phyloP scores from a whole-genome alignment of 2,888 invertebrate species.

The Petrolisthes manimaculis region DNA sequence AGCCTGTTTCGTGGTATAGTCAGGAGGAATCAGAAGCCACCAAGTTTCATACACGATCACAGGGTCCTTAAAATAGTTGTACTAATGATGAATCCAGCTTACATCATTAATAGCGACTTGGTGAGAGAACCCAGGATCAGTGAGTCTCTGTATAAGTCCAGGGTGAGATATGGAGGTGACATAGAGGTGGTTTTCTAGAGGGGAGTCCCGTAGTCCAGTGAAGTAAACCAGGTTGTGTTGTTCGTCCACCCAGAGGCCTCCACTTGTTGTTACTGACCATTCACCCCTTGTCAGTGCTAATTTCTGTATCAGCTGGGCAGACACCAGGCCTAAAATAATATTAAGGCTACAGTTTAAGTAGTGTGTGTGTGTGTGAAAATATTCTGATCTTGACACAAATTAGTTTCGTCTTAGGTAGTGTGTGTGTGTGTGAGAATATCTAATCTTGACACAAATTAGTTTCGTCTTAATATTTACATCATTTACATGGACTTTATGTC shows the following conservation, averaged over 20 bases:
- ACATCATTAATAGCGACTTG: slow-evolving; percentile 85
- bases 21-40: too few relatives aligned
- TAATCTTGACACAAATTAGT: too few relatives aligned
- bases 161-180: slow-evolving; percentile 82
- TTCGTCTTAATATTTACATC: too few relatives aligned
- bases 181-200: slow-evolving; percentile 92
- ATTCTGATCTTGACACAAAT: too few relatives aligned
- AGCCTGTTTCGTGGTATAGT: too few relatives aligned
- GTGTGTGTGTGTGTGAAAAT: too few relatives aligned
- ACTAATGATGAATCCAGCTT: slow-evolving; percentile 63
- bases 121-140: slow-evolving; percentile 87
- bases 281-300: slow-evolving; percentile 87
- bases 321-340: slow-evolving; percentile 51
- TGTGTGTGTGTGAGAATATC: too few relatives aligned
- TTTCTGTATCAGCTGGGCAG: slow-evolving; percentile 64
- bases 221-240: slow-evolving; percentile 87
- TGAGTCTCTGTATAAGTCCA: slow-evolving; percentile 82
- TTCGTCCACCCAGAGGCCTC: slow-evolving; percentile 89
- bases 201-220: slow-evolving; percentile 88
- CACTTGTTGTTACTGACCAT: slow-evolving; percentile 91
- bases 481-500: too few relatives aligned
- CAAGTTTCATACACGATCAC: too few relatives aligned
- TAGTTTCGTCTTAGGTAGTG: too few relatives aligned
- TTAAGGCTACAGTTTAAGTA: not conserved
- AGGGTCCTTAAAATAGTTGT: too few relatives aligned